Conservation (phyloP, 23 tunicate genomes). For the Trididemnum clinides region DNA sequence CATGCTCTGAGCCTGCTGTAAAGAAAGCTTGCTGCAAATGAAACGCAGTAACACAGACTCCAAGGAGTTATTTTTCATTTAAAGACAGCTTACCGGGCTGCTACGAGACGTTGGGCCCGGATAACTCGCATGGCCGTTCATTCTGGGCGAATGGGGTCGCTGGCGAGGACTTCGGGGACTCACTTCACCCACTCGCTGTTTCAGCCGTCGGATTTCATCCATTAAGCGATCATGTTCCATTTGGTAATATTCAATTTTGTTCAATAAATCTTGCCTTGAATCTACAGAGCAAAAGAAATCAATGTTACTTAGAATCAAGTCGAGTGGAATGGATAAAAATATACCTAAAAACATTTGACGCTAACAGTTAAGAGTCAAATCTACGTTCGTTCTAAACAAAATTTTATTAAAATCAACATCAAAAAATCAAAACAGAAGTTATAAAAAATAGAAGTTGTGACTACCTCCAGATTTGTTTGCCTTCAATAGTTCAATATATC, state of each 20-base stretch:
- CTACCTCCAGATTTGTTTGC: constrained; percentile 73
- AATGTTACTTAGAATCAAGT: too few relatives aligned
- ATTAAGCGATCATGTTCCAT: constrained; percentile 90
- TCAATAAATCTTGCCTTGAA: constrained; percentile 78
- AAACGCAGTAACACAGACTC: too few relatives aligned
- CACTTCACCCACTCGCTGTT: constrained; percentile 73
- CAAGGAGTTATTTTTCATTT: too few relatives aligned
- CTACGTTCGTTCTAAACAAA: too few relatives aligned
- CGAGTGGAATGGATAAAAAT: too few relatives aligned
- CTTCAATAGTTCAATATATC: constrained; percentile 65
- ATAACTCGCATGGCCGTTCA: neutral
- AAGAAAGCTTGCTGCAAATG: too few relatives aligned
- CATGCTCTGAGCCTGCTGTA: too few relatives aligned
- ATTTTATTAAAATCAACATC: too few relatives aligned
- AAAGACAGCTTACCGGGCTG: constrained; percentile 4
- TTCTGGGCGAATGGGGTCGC: neutral
- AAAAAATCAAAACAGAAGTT: neutral
- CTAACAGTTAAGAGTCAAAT: too few relatives aligned
- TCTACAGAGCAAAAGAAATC: too few relatives aligned
- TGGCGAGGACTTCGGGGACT: constrained; percentile 54
- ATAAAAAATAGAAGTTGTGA: too few relatives aligned
- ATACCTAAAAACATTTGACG: too few relatives aligned
- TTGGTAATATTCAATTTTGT: constrained; percentile 93
- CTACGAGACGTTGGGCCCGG: neutral
- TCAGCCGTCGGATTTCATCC: constrained; percentile 83